A percentile compares a stretch with the other conserved stretches of the same genome.
phyloP scores from a whole-genome alignment of 2,113 vertebrate genomes.

The Propithecus coquereli region DNA sequence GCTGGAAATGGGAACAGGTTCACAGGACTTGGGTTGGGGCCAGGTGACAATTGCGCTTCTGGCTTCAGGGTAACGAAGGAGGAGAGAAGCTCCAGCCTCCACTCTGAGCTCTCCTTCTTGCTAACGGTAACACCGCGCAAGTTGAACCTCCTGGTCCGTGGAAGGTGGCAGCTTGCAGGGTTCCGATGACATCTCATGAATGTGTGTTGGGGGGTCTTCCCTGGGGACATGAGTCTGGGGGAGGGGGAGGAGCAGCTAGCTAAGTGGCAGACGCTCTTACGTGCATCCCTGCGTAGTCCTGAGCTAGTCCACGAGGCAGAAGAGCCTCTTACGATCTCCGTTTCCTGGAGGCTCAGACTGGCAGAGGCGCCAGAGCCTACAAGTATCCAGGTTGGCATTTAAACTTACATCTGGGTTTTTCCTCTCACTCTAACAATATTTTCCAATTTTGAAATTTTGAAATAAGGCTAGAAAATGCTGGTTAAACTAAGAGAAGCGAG shows the following conservation, averaged over 20 bases:
- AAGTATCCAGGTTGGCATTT: not conserved
- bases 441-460: not conserved
- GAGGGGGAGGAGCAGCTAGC: not conserved
- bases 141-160: not conserved
- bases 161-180: not conserved
- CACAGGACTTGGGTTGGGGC: not conserved
- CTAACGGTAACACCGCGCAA: accelerated
- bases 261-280: not conserved
- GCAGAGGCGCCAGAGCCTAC: not conserved
- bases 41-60: not conserved
- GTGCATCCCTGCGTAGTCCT: not conserved
- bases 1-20: not conserved
- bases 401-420: not conserved
- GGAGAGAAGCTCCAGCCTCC: not conserved
- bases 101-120: not conserved
- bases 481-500: not conserved
- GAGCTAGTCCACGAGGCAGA: accelerated
- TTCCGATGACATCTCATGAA: not conserved
- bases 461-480: not conserved
- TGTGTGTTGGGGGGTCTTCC: not conserved
- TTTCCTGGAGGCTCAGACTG: not conserved
- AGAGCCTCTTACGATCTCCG: not conserved
- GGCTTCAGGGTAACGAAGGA: not conserved
- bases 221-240: not conserved
- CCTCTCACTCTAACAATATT: not conserved